Evolutionary conservation across 1,140 invertebrate genomes (phyloP).

Genomic region (Conus ventricosus): DNA sequence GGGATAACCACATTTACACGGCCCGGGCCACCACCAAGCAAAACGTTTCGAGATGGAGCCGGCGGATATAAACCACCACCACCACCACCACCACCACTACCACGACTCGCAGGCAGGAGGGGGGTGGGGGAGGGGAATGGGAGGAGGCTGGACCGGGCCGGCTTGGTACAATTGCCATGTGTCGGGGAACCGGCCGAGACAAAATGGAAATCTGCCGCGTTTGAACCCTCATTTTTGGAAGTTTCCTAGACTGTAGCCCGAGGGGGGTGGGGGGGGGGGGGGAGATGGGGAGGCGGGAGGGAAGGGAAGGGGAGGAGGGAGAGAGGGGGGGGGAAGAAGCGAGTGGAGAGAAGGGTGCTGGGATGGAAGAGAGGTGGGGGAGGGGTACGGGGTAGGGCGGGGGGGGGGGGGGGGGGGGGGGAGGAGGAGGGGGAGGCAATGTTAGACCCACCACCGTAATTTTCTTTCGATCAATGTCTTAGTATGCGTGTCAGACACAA

Average conservation of each 20-base stretch:
- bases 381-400: no score
- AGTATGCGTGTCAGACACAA: slow-evolving; percentile 33
- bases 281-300: no score
- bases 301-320: no score
- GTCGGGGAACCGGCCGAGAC: not conserved
- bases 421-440: not conserved
- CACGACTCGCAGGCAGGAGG: no score
- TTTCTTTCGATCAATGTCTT: slow-evolving; percentile 34
- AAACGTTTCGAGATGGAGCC: no score
- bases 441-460: slow-evolving; percentile 28
- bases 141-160: not conserved
- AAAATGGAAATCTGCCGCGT: slow-evolving; percentile 28
- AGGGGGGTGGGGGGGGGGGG: no score
- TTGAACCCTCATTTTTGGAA: slow-evolving; percentile 30
- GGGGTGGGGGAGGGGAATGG: no score
- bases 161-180: slow-evolving; percentile 17
- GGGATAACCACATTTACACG: slow-evolving; percentile 14
- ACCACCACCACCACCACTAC: no score
- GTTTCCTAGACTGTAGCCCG: slow-evolving; percentile 17
- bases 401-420: no score
- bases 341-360: no score
- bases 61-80: not conserved
- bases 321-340: no score
- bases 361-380: no score
- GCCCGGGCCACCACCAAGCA: not conserved